A percentile compares a stretch with the other conserved stretches of the same genome.
These are phyloP conservation scores for Columbina picui DNA, from an alignment of 2,113 vertebrate species.

Conservation along the genomic window DNA sequence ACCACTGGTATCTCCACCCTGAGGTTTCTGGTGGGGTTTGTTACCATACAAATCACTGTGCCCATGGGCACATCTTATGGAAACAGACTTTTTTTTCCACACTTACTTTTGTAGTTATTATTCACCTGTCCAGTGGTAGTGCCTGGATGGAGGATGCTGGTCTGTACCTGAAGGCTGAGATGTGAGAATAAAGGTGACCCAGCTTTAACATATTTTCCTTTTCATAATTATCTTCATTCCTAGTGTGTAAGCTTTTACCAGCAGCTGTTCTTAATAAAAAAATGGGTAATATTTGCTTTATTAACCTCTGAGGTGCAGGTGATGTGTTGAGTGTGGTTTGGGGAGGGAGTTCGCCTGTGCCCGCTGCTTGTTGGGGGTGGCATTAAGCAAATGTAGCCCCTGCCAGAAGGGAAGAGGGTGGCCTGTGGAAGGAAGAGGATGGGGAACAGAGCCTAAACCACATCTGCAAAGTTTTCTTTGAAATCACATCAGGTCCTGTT, in stretches of 20 bases:
- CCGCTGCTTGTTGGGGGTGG: background rate
- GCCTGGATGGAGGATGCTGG: background rate
- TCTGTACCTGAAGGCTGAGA: background rate
- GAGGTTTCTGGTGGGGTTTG: background rate
- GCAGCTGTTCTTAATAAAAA: background rate
- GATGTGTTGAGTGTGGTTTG: background rate
- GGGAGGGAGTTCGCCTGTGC: background rate
- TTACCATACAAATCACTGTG: background rate
- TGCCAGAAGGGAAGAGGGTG: background rate
- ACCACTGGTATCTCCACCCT: accelerated
- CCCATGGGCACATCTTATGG: background rate
- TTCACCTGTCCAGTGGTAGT: background rate
- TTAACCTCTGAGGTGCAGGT: background rate
- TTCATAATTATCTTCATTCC: background rate
- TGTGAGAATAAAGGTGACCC: background rate
- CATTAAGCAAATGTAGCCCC: background rate
- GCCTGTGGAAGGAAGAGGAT: background rate
- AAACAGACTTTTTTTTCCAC: background rate
- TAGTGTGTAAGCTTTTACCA: background rate
- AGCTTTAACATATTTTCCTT: background rate
- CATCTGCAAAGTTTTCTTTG: constrained; percentile 2
- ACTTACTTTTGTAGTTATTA: background rate
- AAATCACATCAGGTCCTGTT: background rate
- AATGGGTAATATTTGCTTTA: background rate
- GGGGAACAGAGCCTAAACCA: constrained; percentile 5